Evolutionary conservation across 2,888 invertebrate species (phyloP).

Genomic region (Salpingus planirostris): DNA sequence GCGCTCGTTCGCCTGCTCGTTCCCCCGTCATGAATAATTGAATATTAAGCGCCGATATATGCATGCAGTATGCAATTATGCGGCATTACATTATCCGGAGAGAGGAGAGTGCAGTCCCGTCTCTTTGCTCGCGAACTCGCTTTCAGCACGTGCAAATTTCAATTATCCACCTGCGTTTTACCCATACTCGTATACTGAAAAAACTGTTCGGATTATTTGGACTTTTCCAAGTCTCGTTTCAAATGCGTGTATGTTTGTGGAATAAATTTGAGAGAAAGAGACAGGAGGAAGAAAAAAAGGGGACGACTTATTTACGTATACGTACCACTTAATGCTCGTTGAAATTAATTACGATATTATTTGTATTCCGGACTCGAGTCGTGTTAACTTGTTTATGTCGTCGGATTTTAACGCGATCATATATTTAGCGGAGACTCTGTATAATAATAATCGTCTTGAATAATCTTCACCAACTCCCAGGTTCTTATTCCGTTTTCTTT

Average conservation of each 20-base stretch:
- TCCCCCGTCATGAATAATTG: slow-evolving; percentile 28
- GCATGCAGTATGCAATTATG: slow-evolving; percentile 26
- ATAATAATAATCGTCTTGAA: too few relatives aligned
- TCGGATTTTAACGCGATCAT: slow-evolving; percentile 11
- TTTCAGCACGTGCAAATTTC: slow-evolving; percentile 16
- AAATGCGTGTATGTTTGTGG: slow-evolving; percentile 15
- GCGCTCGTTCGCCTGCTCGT: too few relatives aligned
- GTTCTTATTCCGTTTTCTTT: too few relatives aligned
- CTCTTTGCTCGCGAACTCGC: slow-evolving; percentile 2
- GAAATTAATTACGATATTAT: slow-evolving; percentile 14
- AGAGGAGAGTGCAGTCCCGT: too few relatives aligned
- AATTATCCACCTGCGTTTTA: neutral
- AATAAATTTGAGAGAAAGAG: slow-evolving; percentile 14
- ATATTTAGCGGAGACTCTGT: too few relatives aligned
- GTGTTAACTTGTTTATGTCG: slow-evolving; percentile 14
- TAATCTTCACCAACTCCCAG: too few relatives aligned
- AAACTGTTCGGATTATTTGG: too few relatives aligned
- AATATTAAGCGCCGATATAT: slow-evolving; percentile 25
- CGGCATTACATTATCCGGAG: slow-evolving; percentile 19
- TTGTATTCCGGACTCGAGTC: slow-evolving; percentile 16
- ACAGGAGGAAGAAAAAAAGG: too few relatives aligned
- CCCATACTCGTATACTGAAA: too few relatives aligned
- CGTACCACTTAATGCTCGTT: slow-evolving; percentile 12
- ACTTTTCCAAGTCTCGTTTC: too few relatives aligned
- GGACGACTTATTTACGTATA: too few relatives aligned